Evolutionary conservation across 2,113 vertebrate species (phyloP), one percentile per base, ranked within the genome.

Genomic region (Cisticola juncidis): DNA sequence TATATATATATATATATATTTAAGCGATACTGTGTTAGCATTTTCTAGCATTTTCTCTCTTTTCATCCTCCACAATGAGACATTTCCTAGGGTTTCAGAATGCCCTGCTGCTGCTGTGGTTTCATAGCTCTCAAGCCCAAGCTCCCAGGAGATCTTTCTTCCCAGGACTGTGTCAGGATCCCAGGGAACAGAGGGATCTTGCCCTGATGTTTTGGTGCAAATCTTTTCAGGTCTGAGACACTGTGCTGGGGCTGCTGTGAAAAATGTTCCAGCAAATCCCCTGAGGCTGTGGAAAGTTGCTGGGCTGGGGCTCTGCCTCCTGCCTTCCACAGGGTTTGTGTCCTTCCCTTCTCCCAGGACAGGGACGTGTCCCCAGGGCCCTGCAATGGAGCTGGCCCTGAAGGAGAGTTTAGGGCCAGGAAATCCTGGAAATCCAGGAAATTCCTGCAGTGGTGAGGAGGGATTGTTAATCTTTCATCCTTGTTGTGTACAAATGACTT

Each of bases 401-500:
- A 5, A 51, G 76, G 8, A 24, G 48, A 28, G 20, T 35, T 70
- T 5, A 8, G 65, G 51, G 36, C 88, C 83, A 74, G 51, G 26
- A 62, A 45, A 33, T 16, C 4, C n/a, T n/a, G n/a, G n/a, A n/a
- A n/a, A n/a, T n/a, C n/a, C n/a, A n/a, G n/a, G n/a, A n/a, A n/a
- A n/a, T n/a, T n/a, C n/a, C n/a, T n/a, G n/a, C n/a, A n/a, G n/a
- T n/a, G n/a, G n/a, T n/a, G n/a, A n/a, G n/a, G n/a, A n/a, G n/a
- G n/a, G n/a, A n/a, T n/a, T n/a, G n/a, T 71, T 81, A 31, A 78
- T 81, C 64, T 64, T 68, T 74, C 51, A 4, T 64, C 83, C 83
- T 47, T 70, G 76, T 62, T 73, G 60, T n/a, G 5, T 76, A 68
- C 38, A 89, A 92, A 88, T 47, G 81, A 66, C 78, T 91, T 15